Conservation (phyloP, 30 jellyfish, hydroid and myxozoan genomes). For the Catostylus mosaicus region DNA sequence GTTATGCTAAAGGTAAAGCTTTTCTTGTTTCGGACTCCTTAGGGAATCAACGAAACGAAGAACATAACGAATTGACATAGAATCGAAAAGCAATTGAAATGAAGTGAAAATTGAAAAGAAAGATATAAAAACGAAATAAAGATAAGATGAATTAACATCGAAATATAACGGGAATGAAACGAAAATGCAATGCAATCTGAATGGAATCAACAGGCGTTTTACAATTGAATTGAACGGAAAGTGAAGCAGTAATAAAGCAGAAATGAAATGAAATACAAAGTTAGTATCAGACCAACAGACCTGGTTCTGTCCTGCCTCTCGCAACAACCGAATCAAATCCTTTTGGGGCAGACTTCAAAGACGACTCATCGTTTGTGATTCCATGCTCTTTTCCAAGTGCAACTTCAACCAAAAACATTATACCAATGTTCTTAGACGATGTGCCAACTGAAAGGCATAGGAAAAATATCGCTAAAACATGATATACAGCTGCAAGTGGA, state of each 20-base stretch:
- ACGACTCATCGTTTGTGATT: slow-evolving; percentile 70
- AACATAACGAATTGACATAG: too few species aligned
- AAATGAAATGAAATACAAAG: not conserved
- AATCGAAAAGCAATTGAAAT: too few species aligned
- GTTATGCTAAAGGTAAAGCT: too few species aligned
- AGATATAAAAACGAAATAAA: too few species aligned
- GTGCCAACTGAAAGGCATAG: slow-evolving; percentile 62
- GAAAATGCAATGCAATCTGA: too few species aligned
- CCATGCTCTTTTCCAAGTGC: slow-evolving; percentile 95
- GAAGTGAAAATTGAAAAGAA: too few species aligned
- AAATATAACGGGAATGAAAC: too few species aligned
- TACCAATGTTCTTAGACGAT: slow-evolving; percentile 83
- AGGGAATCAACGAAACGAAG: too few species aligned
- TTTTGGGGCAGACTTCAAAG: slow-evolving; percentile 81
- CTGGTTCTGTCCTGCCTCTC: slow-evolving; percentile 94
- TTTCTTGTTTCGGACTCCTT: too few species aligned
- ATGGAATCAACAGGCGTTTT: not conserved
- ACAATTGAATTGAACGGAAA: not conserved
- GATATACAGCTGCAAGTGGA: too few species aligned
- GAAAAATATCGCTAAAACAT: too few species aligned
- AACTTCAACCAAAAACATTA: slow-evolving; percentile 93
- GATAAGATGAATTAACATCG: too few species aligned
- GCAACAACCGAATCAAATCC: slow-evolving; percentile 98
- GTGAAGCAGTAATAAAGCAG: not conserved
- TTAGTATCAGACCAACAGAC: slow-evolving; percentile 31